Evolutionary conservation across 2,113 vertebrate genomes (phyloP).

Genomic region (Pongo pygmaeus): DNA sequence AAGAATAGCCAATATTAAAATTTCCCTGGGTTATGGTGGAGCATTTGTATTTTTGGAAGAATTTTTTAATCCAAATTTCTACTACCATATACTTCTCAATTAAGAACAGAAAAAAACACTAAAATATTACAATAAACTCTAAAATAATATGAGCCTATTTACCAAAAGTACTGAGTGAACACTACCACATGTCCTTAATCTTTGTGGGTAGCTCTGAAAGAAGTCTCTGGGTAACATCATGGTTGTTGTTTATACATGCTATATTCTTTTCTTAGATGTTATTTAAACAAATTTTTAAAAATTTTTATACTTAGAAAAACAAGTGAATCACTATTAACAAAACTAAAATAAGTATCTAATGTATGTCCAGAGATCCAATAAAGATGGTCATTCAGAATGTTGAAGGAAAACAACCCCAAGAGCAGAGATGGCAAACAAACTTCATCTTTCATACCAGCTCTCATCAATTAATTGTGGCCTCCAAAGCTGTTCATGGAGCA

Average conservation of each 20-base stretch:
- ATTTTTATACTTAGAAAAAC: not conserved
- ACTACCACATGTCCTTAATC: not conserved
- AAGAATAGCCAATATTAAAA: not conserved
- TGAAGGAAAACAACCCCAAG: not conserved
- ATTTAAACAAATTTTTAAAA: not conserved
- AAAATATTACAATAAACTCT: not conserved
- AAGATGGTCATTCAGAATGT: not conserved
- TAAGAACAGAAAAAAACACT: not conserved
- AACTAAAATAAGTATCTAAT: not conserved
- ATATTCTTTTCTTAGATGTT: not conserved
- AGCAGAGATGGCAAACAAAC: not conserved
- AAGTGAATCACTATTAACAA: not conserved
- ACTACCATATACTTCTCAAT: not conserved
- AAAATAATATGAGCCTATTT: not conserved
- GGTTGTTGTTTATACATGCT: not conserved
- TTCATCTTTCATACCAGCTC: not conserved
- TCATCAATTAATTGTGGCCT: not conserved
- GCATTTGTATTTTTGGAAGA: not conserved
- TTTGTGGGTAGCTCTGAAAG: not conserved
- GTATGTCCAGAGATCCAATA: not conserved
- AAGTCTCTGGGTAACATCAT: not conserved
- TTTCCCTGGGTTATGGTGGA: not conserved
- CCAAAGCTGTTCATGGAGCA: not conserved
- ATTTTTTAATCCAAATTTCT: not conserved
- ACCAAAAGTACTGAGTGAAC: not conserved